A percentile compares a stretch with the other conserved stretches of the same genome.
Evolutionary conservation across 2,113 vertebrate genomes (phyloP).

Genomic region (Fukomys damarensis): DNA sequence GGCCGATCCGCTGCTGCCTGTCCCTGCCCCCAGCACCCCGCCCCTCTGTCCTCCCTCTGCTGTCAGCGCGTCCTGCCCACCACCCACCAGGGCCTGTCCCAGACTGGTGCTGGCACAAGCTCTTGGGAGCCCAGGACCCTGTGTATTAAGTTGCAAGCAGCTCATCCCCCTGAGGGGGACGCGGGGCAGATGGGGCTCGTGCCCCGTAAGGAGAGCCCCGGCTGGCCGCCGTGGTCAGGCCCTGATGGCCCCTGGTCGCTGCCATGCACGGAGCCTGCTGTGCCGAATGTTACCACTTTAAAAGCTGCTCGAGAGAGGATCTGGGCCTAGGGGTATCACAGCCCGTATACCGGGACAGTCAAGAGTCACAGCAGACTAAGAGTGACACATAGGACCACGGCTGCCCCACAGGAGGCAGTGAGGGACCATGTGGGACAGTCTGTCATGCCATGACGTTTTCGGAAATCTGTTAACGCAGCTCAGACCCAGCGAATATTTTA

Average conservation of each 20-base stretch:
- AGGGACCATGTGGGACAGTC: slow-evolving; percentile 93
- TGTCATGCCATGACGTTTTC: slow-evolving; percentile 95
- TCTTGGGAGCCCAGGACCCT: slow-evolving; percentile 83
- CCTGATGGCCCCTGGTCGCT: slow-evolving; percentile 91
- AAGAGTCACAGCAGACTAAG: too few relatives aligned
- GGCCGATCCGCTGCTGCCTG: too few relatives aligned
- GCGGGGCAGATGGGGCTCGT: slow-evolving; percentile 90
- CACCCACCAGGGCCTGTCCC: neutral
- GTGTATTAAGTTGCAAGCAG: slow-evolving; percentile 85
- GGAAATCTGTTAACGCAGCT: slow-evolving; percentile 96
- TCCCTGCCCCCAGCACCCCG: neutral
- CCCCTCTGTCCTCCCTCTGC: neutral
- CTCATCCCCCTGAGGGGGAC: slow-evolving; percentile 80
- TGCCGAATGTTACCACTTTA: slow-evolving; percentile 96
- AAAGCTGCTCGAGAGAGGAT: slow-evolving; percentile 95
- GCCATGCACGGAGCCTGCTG: slow-evolving; percentile 90
- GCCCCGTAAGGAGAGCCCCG: slow-evolving; percentile 90
- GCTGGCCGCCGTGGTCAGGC: slow-evolving; percentile 91
- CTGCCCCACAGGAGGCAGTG: slow-evolving; percentile 91
- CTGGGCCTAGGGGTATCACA: slow-evolving; percentile 96
- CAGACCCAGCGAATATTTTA: slow-evolving; percentile 96
- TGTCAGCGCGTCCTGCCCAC: too few relatives aligned
- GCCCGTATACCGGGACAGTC: slow-evolving; percentile 96
- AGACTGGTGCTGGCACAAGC: slow-evolving; percentile 16
- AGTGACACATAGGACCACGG: slow-evolving; percentile 94